Base-by-base conservation (phyloP, 2,797 vertebrate species). In the Gymnoscopelus braueri region DNA sequence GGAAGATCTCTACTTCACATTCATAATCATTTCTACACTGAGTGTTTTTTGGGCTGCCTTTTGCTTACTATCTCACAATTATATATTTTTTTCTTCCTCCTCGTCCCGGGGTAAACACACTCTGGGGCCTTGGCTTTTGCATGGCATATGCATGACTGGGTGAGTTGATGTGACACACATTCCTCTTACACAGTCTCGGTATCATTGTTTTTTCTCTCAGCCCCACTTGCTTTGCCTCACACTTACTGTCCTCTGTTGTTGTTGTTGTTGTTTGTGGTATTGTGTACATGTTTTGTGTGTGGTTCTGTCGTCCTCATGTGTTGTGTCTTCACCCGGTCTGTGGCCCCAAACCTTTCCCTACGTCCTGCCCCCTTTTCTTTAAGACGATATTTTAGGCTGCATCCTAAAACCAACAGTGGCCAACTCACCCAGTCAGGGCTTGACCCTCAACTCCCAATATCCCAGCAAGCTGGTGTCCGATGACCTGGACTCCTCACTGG, bases 401-500 rank as follows among this genome's bases (percentile, higher is more conserved):
- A 92, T 98, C 81, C 94, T 98, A 77, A 97, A 97, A 96, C 97
- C 97, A 67, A 96, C 96, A 94, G 95, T 96, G 91, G 84, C 96
- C 60, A 95, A 95, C 77, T 96, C 94, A 87, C 95, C 95, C 87
- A 96, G 92, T 91, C 96, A 96, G 93, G 91, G 84, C 87, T 89
- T 96, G 90, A 94, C 92, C 75, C 85, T 86, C 73, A 94, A 92
- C 84, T 91, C 92, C 82, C 94, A 94, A 59, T 95, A 93, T 49
- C 81, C 93, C 55, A 93, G 95, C 88, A 98, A 96, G 82, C 92
- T 98, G 81, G 96, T 98, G 67, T 97, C 96, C 24, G 95, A 95
- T 69, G 97, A 98, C 87, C 90, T 98, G 92, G 97, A 98, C 88
- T 98, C 96, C 1, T 98, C 97, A 7, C 91, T 98, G 85, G 97